phyloP scores from a whole-genome alignment of 2,888 invertebrate species.

The Marronus borbonicus region DNA sequence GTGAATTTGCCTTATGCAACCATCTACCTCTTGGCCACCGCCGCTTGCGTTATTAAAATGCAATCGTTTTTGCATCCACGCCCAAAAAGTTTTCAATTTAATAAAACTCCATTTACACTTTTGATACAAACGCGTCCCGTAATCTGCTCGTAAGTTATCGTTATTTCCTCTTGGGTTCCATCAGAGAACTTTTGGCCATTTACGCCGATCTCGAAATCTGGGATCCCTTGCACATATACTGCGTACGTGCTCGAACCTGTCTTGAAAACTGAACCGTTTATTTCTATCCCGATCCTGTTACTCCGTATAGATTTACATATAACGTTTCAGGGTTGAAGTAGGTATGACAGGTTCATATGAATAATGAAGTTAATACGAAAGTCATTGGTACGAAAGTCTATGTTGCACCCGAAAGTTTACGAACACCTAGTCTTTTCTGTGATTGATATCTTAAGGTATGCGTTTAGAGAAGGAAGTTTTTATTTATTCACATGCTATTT shows the following conservation, averaged over 20 bases:
- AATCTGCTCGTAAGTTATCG: constrained; percentile 36
- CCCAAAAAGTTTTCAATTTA: constrained; percentile 37
- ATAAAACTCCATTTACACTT: constrained; percentile 35
- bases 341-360: constrained; percentile 45
- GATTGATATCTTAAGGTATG: constrained; percentile 24
- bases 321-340: constrained; percentile 38
- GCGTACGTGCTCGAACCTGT: constrained; percentile 27
- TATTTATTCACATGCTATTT: background rate
- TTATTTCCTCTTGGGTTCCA: constrained; percentile 23
- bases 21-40: background rate
- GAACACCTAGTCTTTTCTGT: constrained; percentile 17
- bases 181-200: constrained; percentile 25
- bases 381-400: constrained; percentile 30
- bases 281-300: constrained; percentile 9
- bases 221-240: constrained; percentile 24
- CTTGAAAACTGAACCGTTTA: constrained; percentile 28
- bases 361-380: constrained; percentile 40
- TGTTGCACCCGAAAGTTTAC: constrained; percentile 11
- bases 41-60: constrained; percentile 8
- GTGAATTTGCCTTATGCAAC: constrained; percentile 15
- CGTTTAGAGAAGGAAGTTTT: constrained; percentile 2
- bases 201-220: background rate
- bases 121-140: constrained; percentile 19
- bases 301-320: constrained; percentile 6
- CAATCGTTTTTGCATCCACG: constrained; percentile 20